Base-by-base conservation (phyloP, 37 sponge, comb jelly and placozoan genomes). In the Chondrilla cf. caribensis region DNA sequence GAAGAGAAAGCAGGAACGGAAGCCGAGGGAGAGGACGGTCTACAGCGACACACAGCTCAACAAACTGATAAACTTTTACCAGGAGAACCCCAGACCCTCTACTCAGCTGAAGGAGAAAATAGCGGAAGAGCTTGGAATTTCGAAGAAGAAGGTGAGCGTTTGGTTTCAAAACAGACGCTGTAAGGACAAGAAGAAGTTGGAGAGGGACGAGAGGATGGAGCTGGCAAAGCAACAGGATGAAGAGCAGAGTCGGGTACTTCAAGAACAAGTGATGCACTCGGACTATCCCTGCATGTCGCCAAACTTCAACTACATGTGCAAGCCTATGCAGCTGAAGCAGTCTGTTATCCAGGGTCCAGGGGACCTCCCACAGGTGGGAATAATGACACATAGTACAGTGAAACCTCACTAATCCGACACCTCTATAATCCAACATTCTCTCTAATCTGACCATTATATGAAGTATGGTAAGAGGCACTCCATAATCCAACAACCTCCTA, bases 131-230 rank as follows among this genome's bases (percentile, higher is more conserved):
- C 92, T 93, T 37, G 95, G 91, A 0, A 88, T 97, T 41, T 87
- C 80, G n/a, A 86, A 95, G 18, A 54, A 95, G 42, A 93, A 92
- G 40, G 93, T 97, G 44, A 81, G 98, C 24, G 98, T 97, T 9
- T 97, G 98, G 98, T 97, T 97, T 82, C 98, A 97, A 83, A 97
- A 97, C 90, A 95, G 93, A 76, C 86, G 98, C 17, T 97, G 98
- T 82, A 97, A 97, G 82, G 98, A 97, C 86, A 97, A 97, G 91
- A 97, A 97, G 89, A 94, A 93, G 73, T 80, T 81, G 22, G 81
- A 92, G 4, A 89, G 85, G 40, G 88, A 87, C 25, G 66, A 85
- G 58, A 22, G 66, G 19, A 58, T 64, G 22, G 77, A 80, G 32
- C 25, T 60, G 31, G 60, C 81, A 18, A 17, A 35, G 33, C 62